phyloP scores from a whole-genome alignment of 2,888 invertebrate genomes.

The Strigamia maritima region DNA sequence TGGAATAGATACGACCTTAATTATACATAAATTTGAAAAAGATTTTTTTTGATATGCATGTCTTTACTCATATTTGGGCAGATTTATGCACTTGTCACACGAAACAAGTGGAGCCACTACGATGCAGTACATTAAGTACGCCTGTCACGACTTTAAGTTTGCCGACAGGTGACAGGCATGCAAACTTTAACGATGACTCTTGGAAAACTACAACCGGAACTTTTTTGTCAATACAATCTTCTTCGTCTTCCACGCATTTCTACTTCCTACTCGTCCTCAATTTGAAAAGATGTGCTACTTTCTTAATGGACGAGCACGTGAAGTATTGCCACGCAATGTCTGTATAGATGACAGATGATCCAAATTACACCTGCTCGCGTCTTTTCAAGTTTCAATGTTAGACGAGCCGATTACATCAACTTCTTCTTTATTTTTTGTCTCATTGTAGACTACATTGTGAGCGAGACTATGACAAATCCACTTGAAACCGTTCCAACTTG shows the following conservation, averaged over 20 bases:
- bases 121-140: constrained; percentile 4
- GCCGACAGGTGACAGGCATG: constrained; percentile 14
- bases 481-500: background rate
- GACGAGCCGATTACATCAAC: background rate
- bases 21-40: background rate
- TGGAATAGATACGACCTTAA: constrained; percentile 5
- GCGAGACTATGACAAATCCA: constrained; percentile 13
- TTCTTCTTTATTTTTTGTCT: background rate
- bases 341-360: background rate
- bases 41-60: background rate
- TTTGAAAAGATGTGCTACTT: constrained; percentile 28
- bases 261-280: constrained; percentile 31
- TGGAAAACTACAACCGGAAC: constrained; percentile 19
- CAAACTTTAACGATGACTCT: constrained; percentile 1
- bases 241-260: background rate
- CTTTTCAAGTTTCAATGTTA: constrained; percentile 19
- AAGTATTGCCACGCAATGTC: background rate
- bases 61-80: constrained; percentile 5
- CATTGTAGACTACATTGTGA: background rate
- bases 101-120: constrained; percentile 7
- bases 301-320: background rate
- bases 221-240: constrained; percentile 29
- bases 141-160: constrained; percentile 27
- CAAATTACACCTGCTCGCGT: constrained; percentile 21
- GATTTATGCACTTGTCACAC: constrained; percentile 7